Evolutionary conservation across 37 sponge, comb jelly and placozoan species (phyloP), one percentile per base, ranked within the genome.

Genomic region (Agelas oroides): DNA sequence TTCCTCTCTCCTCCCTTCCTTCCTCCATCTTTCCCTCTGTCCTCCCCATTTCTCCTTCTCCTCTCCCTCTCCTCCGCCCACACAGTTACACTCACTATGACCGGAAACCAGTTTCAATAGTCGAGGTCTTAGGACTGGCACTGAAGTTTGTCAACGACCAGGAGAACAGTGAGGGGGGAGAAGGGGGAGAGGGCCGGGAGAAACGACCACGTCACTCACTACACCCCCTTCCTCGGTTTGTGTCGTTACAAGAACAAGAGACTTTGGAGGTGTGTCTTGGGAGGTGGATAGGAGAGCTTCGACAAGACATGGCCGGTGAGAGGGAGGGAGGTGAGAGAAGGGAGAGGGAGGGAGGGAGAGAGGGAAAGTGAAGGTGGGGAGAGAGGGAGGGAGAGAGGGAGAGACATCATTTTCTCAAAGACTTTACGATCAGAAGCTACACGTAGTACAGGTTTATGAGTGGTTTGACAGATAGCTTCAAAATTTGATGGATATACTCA

Each of bases 301-400:
- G 54, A 1, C 46, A 81, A 20, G 91, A 86, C 19, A 79, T 86
- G 20, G 82, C 61, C 5, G 86, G 91, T 86, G 52, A 65, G 84
- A 32, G 80, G 30, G 77, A 25, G 2, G 3, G 23, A 6, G 59
- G n/a, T 1, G 37, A 2, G 6, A 30, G 37, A 41, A 53, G 79
- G 34, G 54, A 30, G 64, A 17, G 73, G 25, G 81, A 1, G 77
- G 23, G 81, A n/a, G 70, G 28, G 81, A 18, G 59, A n/a, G 81
- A 31, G 81, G 25, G 27, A 12, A 46, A 14, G 17, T 66, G 67
- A 8, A 46, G 41, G 36, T n/a, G 38, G 32, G 40, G 21, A n/a
- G n/a, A n/a, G n/a, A n/a, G 20, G n/a, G n/a, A n/a, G n/a, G n/a
- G n/a, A n/a, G n/a, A n/a, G n/a, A n/a, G n/a, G n/a, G n/a, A n/a